Conservation (phyloP, 2,113 vertebrate genomes). For the Dasyurus viverrinus region DNA sequence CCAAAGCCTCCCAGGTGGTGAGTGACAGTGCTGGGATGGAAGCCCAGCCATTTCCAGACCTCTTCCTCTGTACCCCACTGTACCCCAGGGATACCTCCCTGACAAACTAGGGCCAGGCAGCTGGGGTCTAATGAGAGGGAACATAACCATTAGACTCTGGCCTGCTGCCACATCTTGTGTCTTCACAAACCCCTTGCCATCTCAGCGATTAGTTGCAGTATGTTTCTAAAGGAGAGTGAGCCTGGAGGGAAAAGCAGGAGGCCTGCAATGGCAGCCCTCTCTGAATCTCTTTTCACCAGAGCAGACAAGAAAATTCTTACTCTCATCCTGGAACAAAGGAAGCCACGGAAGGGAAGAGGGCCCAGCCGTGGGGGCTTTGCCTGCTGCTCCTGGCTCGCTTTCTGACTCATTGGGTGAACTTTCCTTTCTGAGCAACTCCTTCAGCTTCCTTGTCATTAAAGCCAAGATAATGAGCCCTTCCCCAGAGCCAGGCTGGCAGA, state of each 20-base stretch:
- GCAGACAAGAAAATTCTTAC: not conserved
- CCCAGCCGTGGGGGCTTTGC: not conserved
- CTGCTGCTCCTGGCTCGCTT: not conserved
- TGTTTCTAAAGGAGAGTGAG: not conserved
- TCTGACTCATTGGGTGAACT: not conserved
- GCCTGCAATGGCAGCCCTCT: not conserved
- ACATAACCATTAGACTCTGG: not conserved
- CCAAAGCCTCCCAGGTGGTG: not conserved
- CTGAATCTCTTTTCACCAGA: not conserved
- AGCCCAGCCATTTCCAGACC: not conserved
- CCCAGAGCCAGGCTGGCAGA: not conserved
- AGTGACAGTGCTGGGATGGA: not conserved
- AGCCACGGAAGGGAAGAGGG: not conserved
- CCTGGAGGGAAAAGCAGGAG: not conserved
- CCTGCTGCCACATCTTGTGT: not conserved
- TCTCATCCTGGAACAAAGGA: not conserved
- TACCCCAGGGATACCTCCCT: not conserved
- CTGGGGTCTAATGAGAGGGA: not conserved
- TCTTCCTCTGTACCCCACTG: not conserved
- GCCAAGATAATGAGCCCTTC: not conserved
- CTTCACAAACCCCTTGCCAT: not conserved
- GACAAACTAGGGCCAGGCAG: not conserved
- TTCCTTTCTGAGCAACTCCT: not conserved
- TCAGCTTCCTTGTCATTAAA: not conserved
- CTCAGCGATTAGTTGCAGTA: not conserved